Percentiles rank a stretch among this genome's conserved stretches.
Conservation (phyloP, 2,888 invertebrate genomes). For the Xylota segnis region DNA sequence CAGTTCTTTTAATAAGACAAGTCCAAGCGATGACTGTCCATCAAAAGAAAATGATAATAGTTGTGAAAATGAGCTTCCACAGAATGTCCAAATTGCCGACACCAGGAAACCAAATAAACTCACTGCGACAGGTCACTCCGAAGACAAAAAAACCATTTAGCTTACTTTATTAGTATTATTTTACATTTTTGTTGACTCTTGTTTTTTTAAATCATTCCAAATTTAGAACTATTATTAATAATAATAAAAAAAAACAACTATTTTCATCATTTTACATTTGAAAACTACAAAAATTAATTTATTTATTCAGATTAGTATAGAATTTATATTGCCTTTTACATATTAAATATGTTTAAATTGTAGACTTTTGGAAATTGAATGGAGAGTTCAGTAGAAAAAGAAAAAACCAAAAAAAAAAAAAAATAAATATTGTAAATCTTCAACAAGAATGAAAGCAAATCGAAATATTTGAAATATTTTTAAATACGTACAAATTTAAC, state of each 20-base stretch:
- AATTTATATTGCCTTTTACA: constrained; percentile 74
- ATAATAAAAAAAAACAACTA: constrained; percentile 17
- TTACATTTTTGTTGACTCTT: constrained; percentile 10
- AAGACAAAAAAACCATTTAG: constrained; percentile 60
- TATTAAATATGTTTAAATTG: constrained; percentile 68
- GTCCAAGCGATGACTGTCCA: neutral
- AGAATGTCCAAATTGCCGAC: constrained; percentile 13
- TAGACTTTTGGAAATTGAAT: constrained; percentile 45
- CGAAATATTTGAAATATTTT: constrained; percentile 36
- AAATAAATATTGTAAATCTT: neutral
- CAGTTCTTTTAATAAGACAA: constrained; percentile 34
- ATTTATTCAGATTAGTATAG: constrained; percentile 71
- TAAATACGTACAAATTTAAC: constrained; percentile 62
- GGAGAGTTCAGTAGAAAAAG: constrained; percentile 37
- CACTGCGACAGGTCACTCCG: constrained; percentile 10
- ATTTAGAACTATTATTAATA: constrained; percentile 35
- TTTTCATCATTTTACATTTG: constrained; percentile 30
- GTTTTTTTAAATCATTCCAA: constrained; percentile 66
- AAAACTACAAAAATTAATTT: constrained; percentile 42
- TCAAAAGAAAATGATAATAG: constrained; percentile 44
- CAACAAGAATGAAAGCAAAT: constrained; percentile 7
- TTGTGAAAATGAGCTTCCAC: constrained; percentile 66
- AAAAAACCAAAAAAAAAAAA: neutral
- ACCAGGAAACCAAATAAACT: constrained; percentile 19
- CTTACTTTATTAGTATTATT: constrained; percentile 43